Conservation (phyloP, 1,140 invertebrate genomes). For the Meloidogyne hapla region DNA sequence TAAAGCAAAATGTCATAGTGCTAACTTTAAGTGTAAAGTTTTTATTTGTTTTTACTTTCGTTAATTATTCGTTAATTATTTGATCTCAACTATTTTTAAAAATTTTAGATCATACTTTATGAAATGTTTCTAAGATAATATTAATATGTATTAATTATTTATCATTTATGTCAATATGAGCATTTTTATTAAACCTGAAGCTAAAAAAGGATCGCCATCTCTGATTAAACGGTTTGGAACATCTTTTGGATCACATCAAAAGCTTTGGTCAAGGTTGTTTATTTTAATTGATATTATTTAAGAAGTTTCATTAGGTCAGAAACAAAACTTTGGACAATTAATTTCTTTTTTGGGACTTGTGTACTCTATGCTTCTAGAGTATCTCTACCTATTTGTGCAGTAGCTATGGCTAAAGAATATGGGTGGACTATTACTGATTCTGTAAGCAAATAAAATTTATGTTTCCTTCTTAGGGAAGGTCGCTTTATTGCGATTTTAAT, state of each 20-base stretch:
- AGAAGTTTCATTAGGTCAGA: conserved; percentile 61
- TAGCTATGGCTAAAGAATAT: conserved; percentile 71
- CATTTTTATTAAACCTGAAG: background rate
- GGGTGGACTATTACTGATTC: conserved; percentile 75
- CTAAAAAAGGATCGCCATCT: background rate
- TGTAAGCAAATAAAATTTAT: background rate
- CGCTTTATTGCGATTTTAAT: no score
- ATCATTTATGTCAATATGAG: background rate
- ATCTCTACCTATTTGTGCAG: conserved; percentile 72
- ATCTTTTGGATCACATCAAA: background rate
- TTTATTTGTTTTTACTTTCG: no score
- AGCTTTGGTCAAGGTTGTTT: conserved; percentile 1
- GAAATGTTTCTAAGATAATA: no score
- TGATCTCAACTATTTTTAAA: no score
- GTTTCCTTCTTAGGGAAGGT: no score
- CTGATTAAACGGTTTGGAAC: background rate
- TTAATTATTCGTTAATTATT: no score
- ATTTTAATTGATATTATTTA: background rate
- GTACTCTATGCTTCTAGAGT: conserved; percentile 73
- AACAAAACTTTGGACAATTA: conserved; percentile 70
- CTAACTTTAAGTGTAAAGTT: no score
- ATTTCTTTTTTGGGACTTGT: conserved; percentile 72
- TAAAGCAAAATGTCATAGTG: no score
- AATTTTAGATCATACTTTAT: no score
- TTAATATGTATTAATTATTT: no score